A percentile compares a stretch with the other conserved stretches of the same genome.
Evolutionary conservation across 2,888 invertebrate species (phyloP).

Genomic region (Stegophylla sp.): DNA sequence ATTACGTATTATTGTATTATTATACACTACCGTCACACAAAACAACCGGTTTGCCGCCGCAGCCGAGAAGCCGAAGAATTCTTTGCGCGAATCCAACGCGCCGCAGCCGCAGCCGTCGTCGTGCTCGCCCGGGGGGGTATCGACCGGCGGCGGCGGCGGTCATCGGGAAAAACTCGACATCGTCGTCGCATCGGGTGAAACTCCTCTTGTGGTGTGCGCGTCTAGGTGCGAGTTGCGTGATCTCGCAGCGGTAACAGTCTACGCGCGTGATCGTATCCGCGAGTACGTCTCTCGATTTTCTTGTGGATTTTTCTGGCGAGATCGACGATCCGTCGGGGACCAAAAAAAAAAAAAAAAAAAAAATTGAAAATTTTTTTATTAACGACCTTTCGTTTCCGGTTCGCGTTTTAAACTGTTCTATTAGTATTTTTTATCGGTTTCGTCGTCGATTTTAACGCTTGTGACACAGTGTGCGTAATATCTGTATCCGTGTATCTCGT

Average conservation of each 20-base stretch:
- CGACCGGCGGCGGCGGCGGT: conserved; percentile 41
- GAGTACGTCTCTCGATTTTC: too few species aligned
- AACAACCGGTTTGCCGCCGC: conserved; percentile 45
- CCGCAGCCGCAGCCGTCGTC: background rate
- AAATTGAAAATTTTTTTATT: too few species aligned
- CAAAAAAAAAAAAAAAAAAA: too few species aligned
- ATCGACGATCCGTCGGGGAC: too few species aligned
- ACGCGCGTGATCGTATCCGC: background rate
- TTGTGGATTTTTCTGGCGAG: too few species aligned
- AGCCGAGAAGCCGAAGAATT: conserved; percentile 34
- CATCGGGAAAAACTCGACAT: conserved; percentile 40
- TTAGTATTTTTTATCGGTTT: too few species aligned
- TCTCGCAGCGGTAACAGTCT: too few species aligned
- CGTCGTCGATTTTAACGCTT: background rate
- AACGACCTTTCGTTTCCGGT: too few species aligned
- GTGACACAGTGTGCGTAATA: background rate
- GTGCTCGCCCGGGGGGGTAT: conserved; percentile 50
- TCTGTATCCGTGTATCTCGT: too few species aligned
- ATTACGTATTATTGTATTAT: background rate
- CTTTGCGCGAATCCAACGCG: conserved; percentile 37
- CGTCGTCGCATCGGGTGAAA: conserved; percentile 35
- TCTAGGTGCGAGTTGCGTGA: too few species aligned
- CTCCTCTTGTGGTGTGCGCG: conserved; percentile 11
- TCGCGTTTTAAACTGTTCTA: too few species aligned
- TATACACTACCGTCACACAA: background rate